Evolutionary conservation across 2,888 invertebrate species (phyloP).

Genomic region (Lithophane semibrunnea): DNA sequence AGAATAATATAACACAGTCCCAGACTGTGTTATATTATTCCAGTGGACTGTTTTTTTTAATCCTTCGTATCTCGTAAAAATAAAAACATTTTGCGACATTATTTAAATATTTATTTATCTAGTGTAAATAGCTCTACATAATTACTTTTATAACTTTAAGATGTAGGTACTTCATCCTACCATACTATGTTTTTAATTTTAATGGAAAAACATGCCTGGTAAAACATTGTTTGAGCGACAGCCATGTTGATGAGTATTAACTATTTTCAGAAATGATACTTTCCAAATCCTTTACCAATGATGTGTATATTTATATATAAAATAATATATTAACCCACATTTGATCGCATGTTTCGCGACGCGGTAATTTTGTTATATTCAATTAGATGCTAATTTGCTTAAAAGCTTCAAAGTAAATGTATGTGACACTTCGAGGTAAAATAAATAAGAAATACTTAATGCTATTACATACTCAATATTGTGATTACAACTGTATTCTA

Average conservation of each 20-base stretch:
- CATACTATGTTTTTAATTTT: neutral
- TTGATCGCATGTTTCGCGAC: conserved; percentile 66
- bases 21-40: no score
- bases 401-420: conserved; percentile 69
- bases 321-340: conserved; percentile 47
- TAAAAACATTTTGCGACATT: neutral
- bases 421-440: conserved; percentile 53
- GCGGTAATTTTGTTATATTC: conserved; percentile 63
- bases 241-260: conserved; percentile 1
- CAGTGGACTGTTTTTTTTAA: no score
- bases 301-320: conserved; percentile 5
- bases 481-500: conserved; percentile 2
- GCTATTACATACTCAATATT: conserved; percentile 16
- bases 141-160: neutral
- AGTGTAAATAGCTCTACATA: neutral
- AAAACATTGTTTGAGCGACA: neutral
- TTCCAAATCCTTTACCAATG: neutral
- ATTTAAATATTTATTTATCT: neutral
- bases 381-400: conserved; percentile 70
- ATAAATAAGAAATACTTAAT: conserved; percentile 44
- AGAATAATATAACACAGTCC: no score
- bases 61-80: neutral
- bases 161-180: neutral
- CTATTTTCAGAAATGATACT: neutral
- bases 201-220: neutral